Conservation (phyloP, 2,797 vertebrate genomes). For the Potorous gilbertii region DNA sequence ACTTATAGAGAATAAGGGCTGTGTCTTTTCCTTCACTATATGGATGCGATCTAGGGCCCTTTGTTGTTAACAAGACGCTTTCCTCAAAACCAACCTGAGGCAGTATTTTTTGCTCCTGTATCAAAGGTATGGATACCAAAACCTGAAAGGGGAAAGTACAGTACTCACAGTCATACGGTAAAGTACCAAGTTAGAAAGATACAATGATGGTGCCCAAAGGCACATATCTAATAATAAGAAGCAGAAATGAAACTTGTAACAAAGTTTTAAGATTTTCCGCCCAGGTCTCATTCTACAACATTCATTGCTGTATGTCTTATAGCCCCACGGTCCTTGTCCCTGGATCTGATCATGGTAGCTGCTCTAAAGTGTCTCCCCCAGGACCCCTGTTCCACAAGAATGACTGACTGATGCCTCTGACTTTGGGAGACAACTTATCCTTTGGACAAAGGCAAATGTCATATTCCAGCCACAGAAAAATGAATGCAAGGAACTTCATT, state of each 20-base stretch:
- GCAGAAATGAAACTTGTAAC: neutral
- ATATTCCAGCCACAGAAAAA: neutral
- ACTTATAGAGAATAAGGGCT: neutral
- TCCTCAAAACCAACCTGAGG: neutral
- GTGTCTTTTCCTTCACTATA: neutral
- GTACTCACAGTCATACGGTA: neutral
- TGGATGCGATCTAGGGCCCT: neutral
- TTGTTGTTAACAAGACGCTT: neutral
- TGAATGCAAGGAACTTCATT: neutral
- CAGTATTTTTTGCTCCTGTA: neutral
- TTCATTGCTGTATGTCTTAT: neutral
- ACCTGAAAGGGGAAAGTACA: neutral
- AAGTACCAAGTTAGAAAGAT: neutral
- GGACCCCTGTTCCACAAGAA: neutral
- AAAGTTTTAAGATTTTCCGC: neutral
- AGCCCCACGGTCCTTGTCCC: neutral
- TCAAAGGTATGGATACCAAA: neutral
- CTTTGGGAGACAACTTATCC: neutral
- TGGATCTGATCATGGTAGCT: neutral
- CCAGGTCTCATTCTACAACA: neutral
- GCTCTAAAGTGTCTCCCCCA: neutral
- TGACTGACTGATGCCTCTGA: neutral
- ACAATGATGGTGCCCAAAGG: neutral
- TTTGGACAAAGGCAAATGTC: neutral
- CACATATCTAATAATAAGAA: neutral